These are phyloP conservation scores for Keiferia lycopersicella DNA, from an alignment of 2,888 invertebrate species.

Conservation along the genomic window DNA sequence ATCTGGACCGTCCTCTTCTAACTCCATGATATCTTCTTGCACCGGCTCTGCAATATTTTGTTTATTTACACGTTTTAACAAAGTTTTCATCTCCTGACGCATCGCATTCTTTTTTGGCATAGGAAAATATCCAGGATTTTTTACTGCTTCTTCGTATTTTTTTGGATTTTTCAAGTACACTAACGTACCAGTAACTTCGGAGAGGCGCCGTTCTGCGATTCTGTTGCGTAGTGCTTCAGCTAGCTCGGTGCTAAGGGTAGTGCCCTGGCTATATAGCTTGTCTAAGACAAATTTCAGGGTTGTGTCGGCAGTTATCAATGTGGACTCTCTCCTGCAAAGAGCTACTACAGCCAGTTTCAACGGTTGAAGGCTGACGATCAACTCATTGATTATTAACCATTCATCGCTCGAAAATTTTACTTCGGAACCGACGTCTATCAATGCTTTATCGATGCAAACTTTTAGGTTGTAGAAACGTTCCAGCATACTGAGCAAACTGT, in stretches of 20 bases:
- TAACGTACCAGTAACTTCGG: slow-evolving; percentile 7
- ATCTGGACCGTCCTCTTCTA: no score
- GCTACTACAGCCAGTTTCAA: slow-evolving; percentile 35
- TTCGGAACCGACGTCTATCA: slow-evolving; percentile 37
- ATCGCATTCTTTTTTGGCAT: slow-evolving; percentile 28
- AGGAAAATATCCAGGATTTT: slow-evolving; percentile 15
- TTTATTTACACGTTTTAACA: no score
- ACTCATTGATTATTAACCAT: slow-evolving; percentile 36
- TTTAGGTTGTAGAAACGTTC: slow-evolving; percentile 34
- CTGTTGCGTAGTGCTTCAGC: slow-evolving; percentile 30
- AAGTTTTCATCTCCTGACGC: slow-evolving; percentile 23
- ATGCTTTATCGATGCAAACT: slow-evolving; percentile 38
- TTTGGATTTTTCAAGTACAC: background rate
- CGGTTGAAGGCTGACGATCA: slow-evolving; percentile 33
- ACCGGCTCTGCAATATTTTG: no score
- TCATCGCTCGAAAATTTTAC: slow-evolving; percentile 35
- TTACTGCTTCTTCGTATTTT: slow-evolving; percentile 13
- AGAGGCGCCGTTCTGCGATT: slow-evolving; percentile 19
- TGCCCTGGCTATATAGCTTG: slow-evolving; percentile 26
- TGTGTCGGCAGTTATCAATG: slow-evolving; percentile 35
- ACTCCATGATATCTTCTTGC: no score
- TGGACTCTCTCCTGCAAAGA: slow-evolving; percentile 35
- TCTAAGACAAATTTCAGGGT: slow-evolving; percentile 34
- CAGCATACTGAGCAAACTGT: slow-evolving; percentile 32
- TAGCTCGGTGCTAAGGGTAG: slow-evolving; percentile 31